Conservation (phyloP, 2,113 vertebrate genomes). For the Cepphus grylle region DNA sequence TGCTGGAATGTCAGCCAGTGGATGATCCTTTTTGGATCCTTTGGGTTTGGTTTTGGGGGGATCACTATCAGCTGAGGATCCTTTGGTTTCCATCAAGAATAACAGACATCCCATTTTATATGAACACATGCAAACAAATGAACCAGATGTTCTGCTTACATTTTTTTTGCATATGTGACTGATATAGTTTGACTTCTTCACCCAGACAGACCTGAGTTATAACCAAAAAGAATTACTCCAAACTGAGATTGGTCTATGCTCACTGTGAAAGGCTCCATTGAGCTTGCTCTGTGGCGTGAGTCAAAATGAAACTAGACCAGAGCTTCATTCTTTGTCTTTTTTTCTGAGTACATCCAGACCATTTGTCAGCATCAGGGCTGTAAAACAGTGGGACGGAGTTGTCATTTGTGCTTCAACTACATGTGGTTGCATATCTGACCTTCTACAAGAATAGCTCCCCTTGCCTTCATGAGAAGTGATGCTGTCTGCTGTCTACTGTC, state of each 20-base stretch:
- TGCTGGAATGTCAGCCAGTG: background rate
- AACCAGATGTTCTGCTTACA: background rate
- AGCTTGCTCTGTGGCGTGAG: background rate
- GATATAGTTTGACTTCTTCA: background rate
- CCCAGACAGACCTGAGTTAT: background rate
- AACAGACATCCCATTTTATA: rapidly evolving
- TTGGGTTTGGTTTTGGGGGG: background rate
- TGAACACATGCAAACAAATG: rapidly evolving
- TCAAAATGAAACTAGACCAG: background rate
- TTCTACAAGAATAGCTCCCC: background rate
- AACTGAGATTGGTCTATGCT: background rate
- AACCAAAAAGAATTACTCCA: background rate
- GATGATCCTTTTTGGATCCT: background rate
- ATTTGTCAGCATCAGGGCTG: background rate
- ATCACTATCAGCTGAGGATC: background rate
- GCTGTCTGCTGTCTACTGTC: background rate
- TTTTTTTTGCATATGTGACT: background rate
- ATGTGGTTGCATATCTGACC: background rate
- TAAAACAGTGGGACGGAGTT: background rate
- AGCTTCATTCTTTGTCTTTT: background rate
- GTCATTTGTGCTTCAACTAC: background rate
- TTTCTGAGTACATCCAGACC: background rate
- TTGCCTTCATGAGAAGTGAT: background rate
- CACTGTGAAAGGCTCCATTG: background rate
- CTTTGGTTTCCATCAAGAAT: background rate